Evolutionary conservation across 2,888 invertebrate species (phyloP), one percentile per base, ranked within the genome.

Genomic region (Drosophila stalkeri): DNA sequence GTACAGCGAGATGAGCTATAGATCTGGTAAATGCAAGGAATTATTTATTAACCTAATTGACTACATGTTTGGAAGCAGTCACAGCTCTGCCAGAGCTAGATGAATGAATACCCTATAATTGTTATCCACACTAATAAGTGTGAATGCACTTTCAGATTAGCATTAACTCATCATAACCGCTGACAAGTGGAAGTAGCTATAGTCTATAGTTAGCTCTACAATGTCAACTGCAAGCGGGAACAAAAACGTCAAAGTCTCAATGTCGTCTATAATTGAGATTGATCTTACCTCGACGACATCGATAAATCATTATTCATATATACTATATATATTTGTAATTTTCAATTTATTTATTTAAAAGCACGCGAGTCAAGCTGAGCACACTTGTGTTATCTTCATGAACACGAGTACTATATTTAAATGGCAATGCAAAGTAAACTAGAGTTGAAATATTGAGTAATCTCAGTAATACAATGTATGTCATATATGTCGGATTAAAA

Each of bases 211-310:
- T 2, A 49, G 49, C 18, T 16, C 23, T 1, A 20, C 49, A 56
- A 47, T 49, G 14, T 11, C 41, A 11, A 27, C 35, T 9, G 11
- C 23, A 27, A 46, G 4, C n/a, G 60, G 18, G 20, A 75, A 63
- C 43, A 66, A 71, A 43, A 63, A 55, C 20, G 20, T 3, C 31
- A 61, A 65, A 49, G 27, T 35, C 7, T 46, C 66, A 33, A 37
- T 49, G 46, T 33, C 51, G 35, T 70, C 86, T 33, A 73, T 81
- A 61, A 82, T 82, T 59, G 77, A 84, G 61, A 84, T 86, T 41
- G 87, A 84, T 71, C 46, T 79, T 14, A 72, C 79, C 27, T 75
- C 75, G 47, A 44, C 75, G 16, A 11, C 33, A 16, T 51, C 3
- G 20, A 41, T 78, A 18, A 18, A 33, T 18, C 11, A 31, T 31